Base-by-base conservation (phyloP, 2,888 invertebrate genomes). In the Eristalinus sepulchralis region DNA sequence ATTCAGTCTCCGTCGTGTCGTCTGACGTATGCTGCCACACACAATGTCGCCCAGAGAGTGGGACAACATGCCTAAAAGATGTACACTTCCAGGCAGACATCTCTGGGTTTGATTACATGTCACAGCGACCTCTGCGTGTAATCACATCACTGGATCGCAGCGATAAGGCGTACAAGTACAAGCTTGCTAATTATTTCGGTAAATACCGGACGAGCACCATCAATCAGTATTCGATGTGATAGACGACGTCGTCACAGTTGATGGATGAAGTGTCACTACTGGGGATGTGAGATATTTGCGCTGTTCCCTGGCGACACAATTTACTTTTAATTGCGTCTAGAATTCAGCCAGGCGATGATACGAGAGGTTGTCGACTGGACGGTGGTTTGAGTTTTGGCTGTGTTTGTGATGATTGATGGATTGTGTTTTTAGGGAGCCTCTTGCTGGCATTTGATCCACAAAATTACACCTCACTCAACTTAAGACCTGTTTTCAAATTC, bases 181-280 rank as follows among this genome's bases (percentile, higher is more conserved):
- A 31, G 39, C 27, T 17, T 31, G n/a, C 62, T 39, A 60, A 71
- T 60, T 71, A 71, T 34, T 72, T 72, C 17, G 17, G 47, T 47
- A 47, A 47, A 47, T 17, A 17, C n/a, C 47, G 47, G 47, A 5
- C 31, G 31, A 33, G 20, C 31, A 31, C 8, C 31, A 67, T 67
- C 67, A 66, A 66, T 66, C 64, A 66, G 47, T 27, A 27, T 47
- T 66, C 10, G 39, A 47, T 47, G 39, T 47, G 10, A 17, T 47
- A 47, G 6, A 47, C 24, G 6, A 47, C 24, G 64, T 66, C 64
- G 13, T 1, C 47, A 1, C 8, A n/a, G 4, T n/a, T 10, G 47
- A 47, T 66, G 64, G 17, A 47, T 47, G 47, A 47, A 47, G 47
- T 47, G 47, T 47, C 47, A 47, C 17, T 27, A 5, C 27, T 6